These are phyloP conservation scores for Scomber colias DNA, from an alignment of 2,113 vertebrate species.

Conservation along the genomic window DNA sequence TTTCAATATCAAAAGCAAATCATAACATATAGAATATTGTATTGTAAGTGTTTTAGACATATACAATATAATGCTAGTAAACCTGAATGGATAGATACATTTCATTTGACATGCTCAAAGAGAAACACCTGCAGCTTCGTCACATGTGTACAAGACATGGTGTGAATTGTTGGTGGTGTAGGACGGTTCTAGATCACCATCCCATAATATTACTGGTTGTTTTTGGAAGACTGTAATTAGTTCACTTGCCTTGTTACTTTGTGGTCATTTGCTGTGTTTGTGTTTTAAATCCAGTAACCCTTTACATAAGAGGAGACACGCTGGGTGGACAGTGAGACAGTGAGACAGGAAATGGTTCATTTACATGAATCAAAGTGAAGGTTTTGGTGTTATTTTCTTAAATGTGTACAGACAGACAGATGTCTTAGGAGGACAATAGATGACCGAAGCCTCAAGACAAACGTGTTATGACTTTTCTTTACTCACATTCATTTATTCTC, in stretches of 20 bases:
- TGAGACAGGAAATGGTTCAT: slow-evolving; percentile 10
- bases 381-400: slow-evolving; percentile 8
- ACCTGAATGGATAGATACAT: background rate
- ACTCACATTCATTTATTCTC: background rate
- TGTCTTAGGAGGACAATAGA: background rate
- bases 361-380: slow-evolving; percentile 24
- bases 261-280: slow-evolving; percentile 25
- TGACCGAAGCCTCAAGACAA: background rate
- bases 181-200: background rate
- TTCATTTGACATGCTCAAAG: background rate
- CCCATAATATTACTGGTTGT: background rate
- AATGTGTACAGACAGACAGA: background rate
- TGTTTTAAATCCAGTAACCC: slow-evolving; percentile 13
- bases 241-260: slow-evolving; percentile 19
- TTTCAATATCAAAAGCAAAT: background rate
- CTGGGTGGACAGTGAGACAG: slow-evolving; percentile 25
- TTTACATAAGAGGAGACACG: slow-evolving; percentile 33
- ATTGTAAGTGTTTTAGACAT: background rate
- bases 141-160: background rate
- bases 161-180: background rate
- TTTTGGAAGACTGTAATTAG: slow-evolving; percentile 5
- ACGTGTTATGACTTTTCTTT: background rate
- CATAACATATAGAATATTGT: no score
- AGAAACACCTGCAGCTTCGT: background rate
- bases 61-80: background rate